Evolutionary conservation across 2,888 invertebrate genomes (phyloP).

Genomic region (Lobophora halterata): DNA sequence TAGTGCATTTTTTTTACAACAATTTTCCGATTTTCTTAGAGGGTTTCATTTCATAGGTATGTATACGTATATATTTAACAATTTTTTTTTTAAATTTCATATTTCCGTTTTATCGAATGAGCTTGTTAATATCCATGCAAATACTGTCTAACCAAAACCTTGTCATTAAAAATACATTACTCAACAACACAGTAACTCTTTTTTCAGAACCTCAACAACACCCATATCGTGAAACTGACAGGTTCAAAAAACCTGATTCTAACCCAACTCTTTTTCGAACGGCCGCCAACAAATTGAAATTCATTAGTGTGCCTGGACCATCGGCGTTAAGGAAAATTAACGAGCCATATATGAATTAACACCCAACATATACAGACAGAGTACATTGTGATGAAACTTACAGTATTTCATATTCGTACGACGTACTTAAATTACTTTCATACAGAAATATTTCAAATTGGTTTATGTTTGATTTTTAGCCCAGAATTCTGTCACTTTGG

Average conservation of each 20-base stretch:
- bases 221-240: conserved; percentile 31
- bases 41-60: too few species aligned
- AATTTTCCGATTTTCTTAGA: too few species aligned
- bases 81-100: too few species aligned
- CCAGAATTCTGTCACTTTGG: too few species aligned
- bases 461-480: too few species aligned
- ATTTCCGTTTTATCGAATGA: too few species aligned
- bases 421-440: too few species aligned
- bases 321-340: conserved; percentile 76
- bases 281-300: conserved; percentile 73
- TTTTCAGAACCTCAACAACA: conserved; percentile 23
- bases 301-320: conserved; percentile 66
- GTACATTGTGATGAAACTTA: conserved; percentile 6
- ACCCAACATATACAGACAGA: conserved; percentile 44
- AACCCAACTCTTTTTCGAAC: conserved; percentile 48
- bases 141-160: too few species aligned
- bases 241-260: conserved; percentile 35
- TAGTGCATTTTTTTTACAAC: too few species aligned
- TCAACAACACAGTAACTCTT: conserved; percentile 4
- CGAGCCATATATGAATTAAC: conserved; percentile 74
- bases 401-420: conserved; percentile 7
- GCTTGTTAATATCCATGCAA: too few species aligned
- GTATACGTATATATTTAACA: too few species aligned
- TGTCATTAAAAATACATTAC: conserved; percentile 21
- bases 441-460: too few species aligned